Evolutionary conservation across 1,140 invertebrate genomes (phyloP), one percentile per base, ranked within the genome.

Genomic region (Megalonaias nervosa): DNA sequence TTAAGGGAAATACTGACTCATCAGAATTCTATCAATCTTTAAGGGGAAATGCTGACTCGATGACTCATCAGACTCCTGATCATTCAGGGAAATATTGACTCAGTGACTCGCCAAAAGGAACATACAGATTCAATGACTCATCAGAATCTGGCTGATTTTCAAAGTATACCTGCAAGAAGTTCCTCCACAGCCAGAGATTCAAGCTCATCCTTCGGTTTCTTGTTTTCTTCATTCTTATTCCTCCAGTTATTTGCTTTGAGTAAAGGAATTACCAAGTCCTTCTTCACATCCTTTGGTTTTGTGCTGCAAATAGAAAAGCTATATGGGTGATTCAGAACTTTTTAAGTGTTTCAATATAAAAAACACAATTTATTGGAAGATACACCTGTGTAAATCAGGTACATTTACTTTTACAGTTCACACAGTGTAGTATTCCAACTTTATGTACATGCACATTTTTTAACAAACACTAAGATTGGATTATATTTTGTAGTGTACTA

Each of bases 181-280:
- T 91, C 91, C 74, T 87, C 84, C 9, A 88, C 84, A 55, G 91
- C 91, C 78, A 82, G 81, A 19, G 83, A 67, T 57, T 91, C 86
- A 16, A 89, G 26, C 69, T 70, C 79, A 57, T 83, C 80, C 21
- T 48, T 69, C 38, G 15, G 31, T 21, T 76, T 65, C 71, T 80
- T 77, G 74, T 67, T 83, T 65, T 80, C 21, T 15, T 58, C 59
- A 70, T 71, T 23, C 66, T 64, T 68, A 71, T 71, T 79, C 64
- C 84, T 81, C 88, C 85, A 84, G 26, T 81, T 77, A 67, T 84
- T 87, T 74, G 85, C 87, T 66, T 85, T 84, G n/a, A 92, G 91
- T 15, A 91, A 80, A 19, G 92, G 92, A 38, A 92, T 92, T 0
- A 92, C 86, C 64, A 90, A 85, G 67, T 89, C 89, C 78, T 90